These are phyloP conservation scores for Drosophila nigrodunni DNA, from an alignment of 1,140 invertebrate genomes.

Conservation along the genomic window DNA sequence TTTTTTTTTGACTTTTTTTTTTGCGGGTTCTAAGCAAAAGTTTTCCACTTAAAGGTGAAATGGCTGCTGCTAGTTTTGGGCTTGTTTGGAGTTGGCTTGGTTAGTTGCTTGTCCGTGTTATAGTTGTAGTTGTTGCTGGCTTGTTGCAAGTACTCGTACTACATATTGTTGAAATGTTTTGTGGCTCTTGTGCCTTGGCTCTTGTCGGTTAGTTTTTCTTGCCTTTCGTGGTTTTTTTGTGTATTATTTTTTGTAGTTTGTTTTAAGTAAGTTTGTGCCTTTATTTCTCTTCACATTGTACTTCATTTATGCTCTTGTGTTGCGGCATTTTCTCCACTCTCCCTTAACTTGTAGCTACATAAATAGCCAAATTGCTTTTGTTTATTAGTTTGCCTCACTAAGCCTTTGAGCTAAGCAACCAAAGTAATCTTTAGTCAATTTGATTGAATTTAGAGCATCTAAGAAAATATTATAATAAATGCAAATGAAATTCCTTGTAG, in stretches of 20 bases:
- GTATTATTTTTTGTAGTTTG: slow-evolving; percentile 22
- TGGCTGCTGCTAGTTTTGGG: slow-evolving; percentile 43
- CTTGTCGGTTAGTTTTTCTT: slow-evolving; percentile 33
- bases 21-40: slow-evolving; percentile 33
- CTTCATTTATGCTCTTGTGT: slow-evolving; percentile 30
- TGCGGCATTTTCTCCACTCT: slow-evolving; percentile 19
- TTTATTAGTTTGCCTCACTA: slow-evolving; percentile 27
- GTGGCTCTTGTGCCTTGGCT: slow-evolving; percentile 26
- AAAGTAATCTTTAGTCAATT: background rate
- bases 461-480: slow-evolving; percentile 20
- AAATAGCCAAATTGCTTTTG: slow-evolving; percentile 19
- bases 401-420: slow-evolving; percentile 18
- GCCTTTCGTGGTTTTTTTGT: slow-evolving; percentile 1
- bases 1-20: slow-evolving; percentile 2
- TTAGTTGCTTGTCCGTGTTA: slow-evolving; percentile 16
- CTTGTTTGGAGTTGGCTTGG: slow-evolving; percentile 6
- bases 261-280: slow-evolving; percentile 43
- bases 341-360: slow-evolving; percentile 8
- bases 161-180: slow-evolving; percentile 50
- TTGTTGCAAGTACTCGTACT: slow-evolving; percentile 34
- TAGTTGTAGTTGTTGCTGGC: slow-evolving; percentile 11
- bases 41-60: slow-evolving; percentile 54
- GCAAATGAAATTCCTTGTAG: slow-evolving; percentile 26
- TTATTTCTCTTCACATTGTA: slow-evolving; percentile 19
- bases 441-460: background rate